These are phyloP conservation scores for Ephydatia muelleri DNA, from an alignment of 37 sponge, comb jelly and placozoan genomes.

Conservation along the genomic window DNA sequence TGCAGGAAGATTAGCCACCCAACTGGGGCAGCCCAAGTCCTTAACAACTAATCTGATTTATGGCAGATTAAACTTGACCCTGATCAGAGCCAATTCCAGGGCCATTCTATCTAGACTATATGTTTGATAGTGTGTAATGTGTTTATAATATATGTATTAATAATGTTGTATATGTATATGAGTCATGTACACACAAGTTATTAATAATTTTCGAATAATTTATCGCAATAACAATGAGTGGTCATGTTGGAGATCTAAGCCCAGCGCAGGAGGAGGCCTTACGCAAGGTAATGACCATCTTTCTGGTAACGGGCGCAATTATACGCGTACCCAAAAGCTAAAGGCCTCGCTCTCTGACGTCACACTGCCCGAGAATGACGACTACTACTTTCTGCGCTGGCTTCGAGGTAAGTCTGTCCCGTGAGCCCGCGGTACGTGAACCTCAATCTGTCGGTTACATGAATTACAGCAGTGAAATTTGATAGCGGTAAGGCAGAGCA, in stretches of 20 bases:
- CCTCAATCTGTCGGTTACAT: neutral
- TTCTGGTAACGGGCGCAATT: constrained; percentile 30
- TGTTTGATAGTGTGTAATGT: too few relatives aligned
- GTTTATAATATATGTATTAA: too few relatives aligned
- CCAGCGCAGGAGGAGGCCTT: constrained; percentile 41
- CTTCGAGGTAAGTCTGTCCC: constrained; percentile 63
- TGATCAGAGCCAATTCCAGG: too few relatives aligned
- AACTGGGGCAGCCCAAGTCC: too few relatives aligned
- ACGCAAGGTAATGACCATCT: constrained; percentile 24
- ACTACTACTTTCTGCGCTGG: constrained; percentile 66
- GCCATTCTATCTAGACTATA: too few relatives aligned
- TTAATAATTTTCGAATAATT: too few relatives aligned
- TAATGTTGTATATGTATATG: too few relatives aligned
- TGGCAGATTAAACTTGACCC: too few relatives aligned
- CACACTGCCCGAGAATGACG: constrained; percentile 44
- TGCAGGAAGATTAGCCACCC: too few relatives aligned
- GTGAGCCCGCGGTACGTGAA: neutral
- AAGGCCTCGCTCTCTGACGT: constrained; percentile 47
- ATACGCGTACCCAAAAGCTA: constrained; percentile 8
- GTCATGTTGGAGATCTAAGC: constrained; percentile 58
- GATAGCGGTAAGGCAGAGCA: constrained; percentile 55
- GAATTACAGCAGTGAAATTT: constrained; percentile 54
- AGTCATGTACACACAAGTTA: too few relatives aligned
- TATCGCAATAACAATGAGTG: too few relatives aligned
- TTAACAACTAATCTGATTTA: too few relatives aligned